A percentile compares a stretch with the other conserved stretches of the same genome.
These are phyloP conservation scores for Drosophila elegans DNA, from an alignment of 1,140 invertebrate species.

Conservation along the genomic window DNA sequence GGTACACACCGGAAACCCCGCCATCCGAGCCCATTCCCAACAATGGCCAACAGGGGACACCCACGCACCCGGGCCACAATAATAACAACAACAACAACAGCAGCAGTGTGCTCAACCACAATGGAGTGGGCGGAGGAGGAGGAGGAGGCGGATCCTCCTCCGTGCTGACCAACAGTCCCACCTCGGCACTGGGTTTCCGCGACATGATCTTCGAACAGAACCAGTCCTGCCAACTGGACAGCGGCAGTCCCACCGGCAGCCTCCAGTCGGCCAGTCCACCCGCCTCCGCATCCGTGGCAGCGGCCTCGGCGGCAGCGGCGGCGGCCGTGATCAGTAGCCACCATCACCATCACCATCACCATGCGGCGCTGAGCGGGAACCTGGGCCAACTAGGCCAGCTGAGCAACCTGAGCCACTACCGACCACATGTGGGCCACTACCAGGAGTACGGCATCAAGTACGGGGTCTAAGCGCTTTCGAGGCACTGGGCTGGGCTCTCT, in stretches of 20 bases:
- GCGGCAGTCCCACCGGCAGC: constrained; percentile 82
- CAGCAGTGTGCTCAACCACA: constrained; percentile 44
- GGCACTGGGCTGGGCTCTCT: constrained; percentile 68
- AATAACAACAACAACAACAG: constrained; percentile 51
- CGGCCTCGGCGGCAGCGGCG: constrained; percentile 68
- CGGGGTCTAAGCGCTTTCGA: constrained; percentile 68
- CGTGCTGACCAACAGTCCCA: constrained; percentile 70
- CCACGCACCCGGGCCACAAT: constrained; percentile 62
- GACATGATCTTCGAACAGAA: constrained; percentile 85
- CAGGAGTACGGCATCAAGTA: constrained; percentile 85
- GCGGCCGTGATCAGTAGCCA: constrained; percentile 75
- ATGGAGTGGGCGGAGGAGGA: constrained; percentile 12
- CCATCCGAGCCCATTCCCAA: constrained; percentile 74
- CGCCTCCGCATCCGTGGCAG: constrained; percentile 54
- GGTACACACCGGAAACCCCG: constrained; percentile 84
- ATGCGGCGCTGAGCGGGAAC: constrained; percentile 80
- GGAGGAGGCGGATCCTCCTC: constrained; percentile 30
- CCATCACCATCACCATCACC: constrained; percentile 82
- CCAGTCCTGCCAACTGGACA: constrained; percentile 83
- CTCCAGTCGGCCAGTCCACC: constrained; percentile 80
- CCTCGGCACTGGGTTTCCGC: constrained; percentile 74
- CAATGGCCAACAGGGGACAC: constrained; percentile 59
- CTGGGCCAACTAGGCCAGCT: constrained; percentile 76
- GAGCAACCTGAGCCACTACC: constrained; percentile 81
- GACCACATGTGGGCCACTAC: constrained; percentile 82